Evolutionary conservation across 2,113 vertebrate genomes (phyloP).

Genomic region (Pomatorhinus ruficollis): DNA sequence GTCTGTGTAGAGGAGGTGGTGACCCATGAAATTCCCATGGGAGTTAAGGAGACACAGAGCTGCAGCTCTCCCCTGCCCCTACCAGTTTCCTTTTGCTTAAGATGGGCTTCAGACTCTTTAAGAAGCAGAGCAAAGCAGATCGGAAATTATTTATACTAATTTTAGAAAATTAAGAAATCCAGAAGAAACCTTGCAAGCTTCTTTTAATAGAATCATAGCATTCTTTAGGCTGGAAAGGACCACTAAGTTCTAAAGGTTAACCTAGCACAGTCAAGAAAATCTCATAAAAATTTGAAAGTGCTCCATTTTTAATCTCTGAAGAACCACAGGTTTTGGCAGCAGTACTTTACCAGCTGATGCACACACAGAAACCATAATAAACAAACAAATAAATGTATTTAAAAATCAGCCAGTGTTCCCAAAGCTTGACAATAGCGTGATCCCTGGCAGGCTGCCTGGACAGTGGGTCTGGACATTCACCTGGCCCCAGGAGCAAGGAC

Average conservation of each 20-base stretch:
- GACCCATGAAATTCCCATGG: not conserved
- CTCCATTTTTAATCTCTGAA: not conserved
- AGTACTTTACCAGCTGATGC: not conserved
- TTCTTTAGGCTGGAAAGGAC: not conserved
- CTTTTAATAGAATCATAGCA: not conserved
- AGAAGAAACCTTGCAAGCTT: not conserved
- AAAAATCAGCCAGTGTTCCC: not conserved
- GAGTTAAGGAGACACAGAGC: not conserved
- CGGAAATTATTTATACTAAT: not conserved
- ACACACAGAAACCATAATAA: not conserved
- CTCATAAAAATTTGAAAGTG: not conserved
- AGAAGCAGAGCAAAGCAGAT: not conserved
- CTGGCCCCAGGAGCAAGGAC: not conserved
- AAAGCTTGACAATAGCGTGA: not conserved
- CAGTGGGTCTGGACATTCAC: accelerated
- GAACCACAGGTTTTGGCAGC: not conserved
- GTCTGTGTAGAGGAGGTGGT: not conserved
- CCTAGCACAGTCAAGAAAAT: not conserved
- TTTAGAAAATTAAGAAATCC: not conserved
- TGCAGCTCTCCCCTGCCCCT: not conserved
- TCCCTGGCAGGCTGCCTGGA: not conserved
- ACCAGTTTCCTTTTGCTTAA: not conserved
- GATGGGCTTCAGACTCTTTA: not conserved
- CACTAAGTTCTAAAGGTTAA: not conserved
- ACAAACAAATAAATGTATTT: not conserved